Evolutionary conservation across 1,140 invertebrate genomes (phyloP), one percentile per base, ranked within the genome.

Genomic region (Homarus americanus): DNA sequence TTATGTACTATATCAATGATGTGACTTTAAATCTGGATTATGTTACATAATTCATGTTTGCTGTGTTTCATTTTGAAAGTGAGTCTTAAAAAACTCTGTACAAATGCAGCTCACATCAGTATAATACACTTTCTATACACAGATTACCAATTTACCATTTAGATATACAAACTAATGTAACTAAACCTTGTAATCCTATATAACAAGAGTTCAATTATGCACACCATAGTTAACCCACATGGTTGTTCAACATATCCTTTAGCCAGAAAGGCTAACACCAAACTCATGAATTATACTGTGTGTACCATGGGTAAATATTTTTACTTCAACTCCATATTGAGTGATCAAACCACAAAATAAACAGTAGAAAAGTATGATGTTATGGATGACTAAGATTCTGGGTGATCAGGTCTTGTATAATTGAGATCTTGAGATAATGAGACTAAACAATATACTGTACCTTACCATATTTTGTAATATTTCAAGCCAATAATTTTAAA

Each of bases 111-210:
- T 69, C 7, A 9, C 7, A 69, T 69, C 32, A 69, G n/a, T 69
- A 69, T 69, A 32, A 32, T 69, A 32, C 63, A 69, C 63, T 69
- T 69, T 32, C 63, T 9, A 32, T 69, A 58, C 53, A 58, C 20
- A 10, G 20, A 1, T 58, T 58, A 58, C 20, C 53, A 58, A 20
- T 15, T 58, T 7, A 69, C 63, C 63, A 69, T 69, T 69, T 28
- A 69, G 28, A 69, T 69, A 69, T 32, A 69, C 63, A 69, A 69
- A 32, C n/a, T 69, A 69, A 69, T 69, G n/a, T 69, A 32, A 69
- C 63, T 69, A 69, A 4, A 69, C 28, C 32, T 17, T 69, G 63
- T 28, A 69, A 69, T 32, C 58, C n/a, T 32, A 69, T 69, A 69
- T 28, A 69, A 69, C n/a, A 28, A 69, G n/a, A 69, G 32, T 69